Evolutionary conservation across 2,888 invertebrate genomes (phyloP), one percentile per base, ranked within the genome.

Genomic region (Lampropteryx suffumata): DNA sequence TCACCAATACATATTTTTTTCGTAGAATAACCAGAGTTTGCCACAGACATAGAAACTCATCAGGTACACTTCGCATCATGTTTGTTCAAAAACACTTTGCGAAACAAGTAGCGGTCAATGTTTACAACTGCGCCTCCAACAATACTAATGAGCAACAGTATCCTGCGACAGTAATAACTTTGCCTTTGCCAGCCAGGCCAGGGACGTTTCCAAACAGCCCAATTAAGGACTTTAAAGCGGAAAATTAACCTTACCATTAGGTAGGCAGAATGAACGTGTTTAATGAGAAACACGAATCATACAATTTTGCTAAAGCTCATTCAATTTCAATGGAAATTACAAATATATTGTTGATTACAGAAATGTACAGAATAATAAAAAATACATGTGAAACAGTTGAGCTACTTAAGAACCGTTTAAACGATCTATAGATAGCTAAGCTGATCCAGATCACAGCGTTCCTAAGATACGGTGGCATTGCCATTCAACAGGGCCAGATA

Each of bases 141-240:
- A 47, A 35, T 48, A 47, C 51, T 49, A 55, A 57, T 43, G 39
- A 52, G 54, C 43, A 49, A 47, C 49, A 48, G 54, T 52, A 55
- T 55, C 41, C 47, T 44, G 17, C 24, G 28, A 37, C 45, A n/a
- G 42, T 27, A 8, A 44, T 32, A 55, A 42, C 39, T 52, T 58
- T 50, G 40, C 49, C 51, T 52, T 56, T 51, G 39, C 40, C 21
- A 37, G 39, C 29, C 46, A 43, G 33, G 45, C 40, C 32, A 37
- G 17, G 42, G 48, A 40, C 42, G 33, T 33, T 30, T 50, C 35
- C 49, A 39, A 43, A 30, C 21, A 42, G 29, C 42, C 50, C 46
- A 57, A 57, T 60, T 60, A 57, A 44, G 35, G 47, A 41, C 33
- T 41, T 50, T 57, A 55, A 34, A 28, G 50, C 26, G 40, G 37